These are phyloP conservation scores for Drosophila trapezifrons DNA, from an alignment of 1,140 invertebrate species.

Conservation along the genomic window DNA sequence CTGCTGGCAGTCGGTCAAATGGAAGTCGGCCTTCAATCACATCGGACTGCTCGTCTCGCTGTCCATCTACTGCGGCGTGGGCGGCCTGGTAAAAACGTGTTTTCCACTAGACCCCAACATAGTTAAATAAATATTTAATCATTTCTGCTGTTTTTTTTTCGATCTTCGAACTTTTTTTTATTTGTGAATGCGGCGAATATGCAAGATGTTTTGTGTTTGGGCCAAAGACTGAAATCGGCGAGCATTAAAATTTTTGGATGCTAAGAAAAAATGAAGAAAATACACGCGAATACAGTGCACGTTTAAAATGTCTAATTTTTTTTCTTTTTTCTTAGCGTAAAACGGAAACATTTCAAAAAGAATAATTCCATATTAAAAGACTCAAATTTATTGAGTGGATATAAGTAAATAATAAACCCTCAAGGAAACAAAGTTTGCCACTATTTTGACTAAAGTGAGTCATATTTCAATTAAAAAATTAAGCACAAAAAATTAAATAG, in stretches of 20 bases:
- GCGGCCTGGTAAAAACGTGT: constrained; percentile 88
- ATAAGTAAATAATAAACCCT: no score
- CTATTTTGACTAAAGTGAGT: no score
- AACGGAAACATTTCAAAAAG: no score
- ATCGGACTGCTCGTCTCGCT: constrained; percentile 89
- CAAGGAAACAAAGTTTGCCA: no score
- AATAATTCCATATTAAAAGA: no score
- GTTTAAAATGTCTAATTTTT: constrained; percentile 1
- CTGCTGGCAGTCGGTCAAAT: constrained; percentile 80
- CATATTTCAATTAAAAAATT: no score
- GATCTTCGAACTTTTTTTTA: constrained; percentile 7
- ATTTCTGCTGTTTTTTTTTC: constrained; percentile 5
- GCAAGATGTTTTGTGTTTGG: constrained; percentile 40
- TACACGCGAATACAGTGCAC: constrained; percentile 31
- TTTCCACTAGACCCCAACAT: constrained; percentile 27
- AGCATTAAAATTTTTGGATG: constrained; percentile 18
- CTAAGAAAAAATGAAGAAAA: constrained; percentile 10
- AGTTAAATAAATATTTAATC: constrained; percentile 50
- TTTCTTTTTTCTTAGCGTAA: no score
- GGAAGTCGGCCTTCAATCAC: constrained; percentile 88
- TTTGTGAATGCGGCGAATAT: constrained; percentile 30
- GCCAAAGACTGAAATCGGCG: constrained; percentile 19
- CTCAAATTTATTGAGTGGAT: no score
- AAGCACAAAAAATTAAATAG: no score
- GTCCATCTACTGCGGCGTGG: constrained; percentile 89